Base-by-base conservation (phyloP, 2,113 vertebrate species). In the Bujurquina vittata region DNA sequence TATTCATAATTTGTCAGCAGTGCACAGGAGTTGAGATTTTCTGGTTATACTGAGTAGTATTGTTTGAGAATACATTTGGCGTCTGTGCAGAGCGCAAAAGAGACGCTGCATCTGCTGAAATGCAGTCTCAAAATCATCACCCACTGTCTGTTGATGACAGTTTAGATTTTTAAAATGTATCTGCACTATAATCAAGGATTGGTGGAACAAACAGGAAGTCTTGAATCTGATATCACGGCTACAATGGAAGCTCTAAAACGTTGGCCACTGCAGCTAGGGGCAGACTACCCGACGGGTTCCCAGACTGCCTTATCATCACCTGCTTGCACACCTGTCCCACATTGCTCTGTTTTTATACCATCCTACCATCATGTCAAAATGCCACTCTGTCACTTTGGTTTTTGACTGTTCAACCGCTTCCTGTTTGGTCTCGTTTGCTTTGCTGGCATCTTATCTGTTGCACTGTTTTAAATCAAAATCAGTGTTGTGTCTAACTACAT, bases 321-420 rank as follows among this genome's bases (percentile, higher is more conserved):
- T 83, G 40, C 69, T 26, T 49, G 49, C 10, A 77, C 85, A 84
- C 35, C 56, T 76, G 55, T 59, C 18, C 54, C 55, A 26, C 33
- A 60, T 60, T 77, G 55, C 23, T 17, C 55, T 69, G 10, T 49
- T 79, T 65, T 60, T 43, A 26, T 58, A 58, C 73, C 73, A 57
- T 35, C n/a, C 56, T 37, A 49, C 37, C 18, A 17, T 40, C 56
- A 31, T 49, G 23, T 72, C 26, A 72, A 14, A 72, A 33, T n/a
- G 46, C 46, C 31, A 7, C 10, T 9, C 46, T 7, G 0, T 31
- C 26, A 31, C 6, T 72, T 75, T 58, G 5, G 7, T 26, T 9
- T 60, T 73, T 23, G 37, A 67, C 67, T 14, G 4, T 5, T 22
- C 35, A 10, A 35, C 40, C n/a, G 22, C 20, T 65, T 40, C 14